Percentiles rank a stretch among this genome's conserved stretches.
phyloP scores from a whole-genome alignment of 2,113 vertebrate genomes.

The Cyanoderma ruficeps region DNA sequence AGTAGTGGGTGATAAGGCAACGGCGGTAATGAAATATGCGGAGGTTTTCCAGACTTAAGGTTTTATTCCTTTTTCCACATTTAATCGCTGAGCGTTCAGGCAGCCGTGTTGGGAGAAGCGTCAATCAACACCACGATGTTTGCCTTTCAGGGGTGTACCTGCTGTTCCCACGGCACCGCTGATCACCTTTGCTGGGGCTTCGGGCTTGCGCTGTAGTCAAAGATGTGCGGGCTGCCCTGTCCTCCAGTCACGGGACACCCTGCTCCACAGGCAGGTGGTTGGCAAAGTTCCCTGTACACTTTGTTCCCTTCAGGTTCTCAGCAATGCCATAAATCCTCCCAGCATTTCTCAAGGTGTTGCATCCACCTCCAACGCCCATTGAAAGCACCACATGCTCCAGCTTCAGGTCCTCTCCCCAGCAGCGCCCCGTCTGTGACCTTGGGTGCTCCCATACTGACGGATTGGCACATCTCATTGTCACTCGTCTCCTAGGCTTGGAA shows the following conservation, averaged over 20 bases:
- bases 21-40: rapidly evolving
- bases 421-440: not conserved
- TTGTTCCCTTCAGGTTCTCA: not conserved
- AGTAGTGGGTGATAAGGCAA: not conserved
- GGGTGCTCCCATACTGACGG: not conserved
- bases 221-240: not conserved
- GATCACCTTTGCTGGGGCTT: not conserved
- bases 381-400: not conserved
- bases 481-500: not conserved
- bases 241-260: rapidly evolving
- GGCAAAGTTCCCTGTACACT: not conserved
- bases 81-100: not conserved
- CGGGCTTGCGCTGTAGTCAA: rapidly evolving
- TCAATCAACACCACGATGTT: not conserved
- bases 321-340: rapidly evolving
- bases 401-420: not conserved
- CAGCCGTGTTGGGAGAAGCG: rapidly evolving
- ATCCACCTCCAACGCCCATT: rapidly evolving
- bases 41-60: not conserved
- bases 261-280: not conserved
- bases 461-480: not conserved
- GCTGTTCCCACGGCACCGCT: not conserved
- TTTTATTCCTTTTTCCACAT: not conserved
- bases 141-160: no score
- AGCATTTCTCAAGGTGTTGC: not conserved